Evolutionary conservation across 2,888 invertebrate genomes (phyloP).

Genomic region (Muschampia plurimacula): DNA sequence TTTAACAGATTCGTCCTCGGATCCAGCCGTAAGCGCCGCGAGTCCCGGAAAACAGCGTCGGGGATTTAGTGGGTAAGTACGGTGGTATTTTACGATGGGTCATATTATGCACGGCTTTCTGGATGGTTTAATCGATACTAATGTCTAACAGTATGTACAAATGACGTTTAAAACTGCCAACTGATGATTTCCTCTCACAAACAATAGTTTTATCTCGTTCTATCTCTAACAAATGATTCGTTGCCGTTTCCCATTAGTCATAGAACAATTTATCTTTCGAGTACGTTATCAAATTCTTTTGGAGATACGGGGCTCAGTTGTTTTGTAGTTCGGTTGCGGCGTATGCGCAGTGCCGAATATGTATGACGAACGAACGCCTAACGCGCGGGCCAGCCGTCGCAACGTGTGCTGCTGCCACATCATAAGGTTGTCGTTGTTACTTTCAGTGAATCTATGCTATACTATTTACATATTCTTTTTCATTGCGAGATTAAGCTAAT

Average conservation of each 20-base stretch:
- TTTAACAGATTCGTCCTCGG: slow-evolving; percentile 88
- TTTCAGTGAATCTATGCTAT: neutral
- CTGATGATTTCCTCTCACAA: slow-evolving; percentile 48
- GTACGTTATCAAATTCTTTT: slow-evolving; percentile 62
- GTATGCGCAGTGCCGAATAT: slow-evolving; percentile 38
- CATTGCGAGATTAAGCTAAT: neutral
- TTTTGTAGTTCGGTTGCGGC: slow-evolving; percentile 50
- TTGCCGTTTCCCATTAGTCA: slow-evolving; percentile 64
- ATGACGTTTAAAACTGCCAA: slow-evolving; percentile 6
- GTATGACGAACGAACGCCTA: slow-evolving; percentile 48
- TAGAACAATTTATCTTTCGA: slow-evolving; percentile 67
- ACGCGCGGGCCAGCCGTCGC: slow-evolving; percentile 40
- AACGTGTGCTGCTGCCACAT: slow-evolving; percentile 44
- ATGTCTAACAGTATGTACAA: neutral
- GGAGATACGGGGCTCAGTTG: slow-evolving; percentile 52
- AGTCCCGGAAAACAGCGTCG: slow-evolving; percentile 93
- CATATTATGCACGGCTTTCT: neutral
- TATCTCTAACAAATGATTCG: slow-evolving; percentile 49
- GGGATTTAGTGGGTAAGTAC: slow-evolving; percentile 44
- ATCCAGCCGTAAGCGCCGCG: slow-evolving; percentile 87
- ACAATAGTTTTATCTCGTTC: slow-evolving; percentile 50
- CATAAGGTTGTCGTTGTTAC: slow-evolving; percentile 44
- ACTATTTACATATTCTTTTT: neutral
- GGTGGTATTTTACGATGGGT: neutral
- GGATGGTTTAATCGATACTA: neutral